Percentiles rank a stretch among this genome's conserved stretches.
phyloP scores from a whole-genome alignment of 2,797 vertebrate genomes.

The Myripristis murdjan region DNA sequence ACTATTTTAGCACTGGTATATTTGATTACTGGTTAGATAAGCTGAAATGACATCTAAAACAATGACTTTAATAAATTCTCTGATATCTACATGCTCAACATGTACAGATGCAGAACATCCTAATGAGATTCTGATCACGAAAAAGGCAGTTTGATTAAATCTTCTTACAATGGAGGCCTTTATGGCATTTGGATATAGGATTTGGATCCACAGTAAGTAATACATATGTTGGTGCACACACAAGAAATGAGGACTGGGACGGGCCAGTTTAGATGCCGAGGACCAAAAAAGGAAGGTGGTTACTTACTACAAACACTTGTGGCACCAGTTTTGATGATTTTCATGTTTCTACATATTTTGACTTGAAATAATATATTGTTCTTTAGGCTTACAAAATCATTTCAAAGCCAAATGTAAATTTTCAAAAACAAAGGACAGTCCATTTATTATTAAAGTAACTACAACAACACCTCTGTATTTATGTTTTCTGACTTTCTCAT shows the following conservation, averaged over 20 bases:
- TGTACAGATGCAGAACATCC: no score
- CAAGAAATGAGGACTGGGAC: neutral
- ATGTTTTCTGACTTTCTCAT: no score
- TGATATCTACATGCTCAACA: no score
- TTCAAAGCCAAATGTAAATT: slow-evolving; percentile 4
- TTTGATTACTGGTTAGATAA: no score
- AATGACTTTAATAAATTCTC: no score
- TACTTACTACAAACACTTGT: slow-evolving; percentile 15
- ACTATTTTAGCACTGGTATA: no score
- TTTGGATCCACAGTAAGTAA: neutral
- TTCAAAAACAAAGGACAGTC: neutral
- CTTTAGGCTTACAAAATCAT: slow-evolving; percentile 21
- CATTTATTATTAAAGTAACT: no score
- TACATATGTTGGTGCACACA: neutral
- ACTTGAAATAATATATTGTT: slow-evolving; percentile 24
- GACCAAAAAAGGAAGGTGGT: neutral
- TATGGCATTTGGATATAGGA: slow-evolving; percentile 2
- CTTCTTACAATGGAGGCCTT: no score
- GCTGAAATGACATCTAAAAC: no score
- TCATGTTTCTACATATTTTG: neutral
- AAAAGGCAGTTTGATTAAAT: no score
- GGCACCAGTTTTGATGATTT: slow-evolving; percentile 5
- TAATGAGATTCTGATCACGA: no score
- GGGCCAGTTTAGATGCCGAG: neutral
- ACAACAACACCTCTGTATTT: no score